phyloP scores from a whole-genome alignment of 2,888 invertebrate genomes.

The Melolontha melolontha region DNA sequence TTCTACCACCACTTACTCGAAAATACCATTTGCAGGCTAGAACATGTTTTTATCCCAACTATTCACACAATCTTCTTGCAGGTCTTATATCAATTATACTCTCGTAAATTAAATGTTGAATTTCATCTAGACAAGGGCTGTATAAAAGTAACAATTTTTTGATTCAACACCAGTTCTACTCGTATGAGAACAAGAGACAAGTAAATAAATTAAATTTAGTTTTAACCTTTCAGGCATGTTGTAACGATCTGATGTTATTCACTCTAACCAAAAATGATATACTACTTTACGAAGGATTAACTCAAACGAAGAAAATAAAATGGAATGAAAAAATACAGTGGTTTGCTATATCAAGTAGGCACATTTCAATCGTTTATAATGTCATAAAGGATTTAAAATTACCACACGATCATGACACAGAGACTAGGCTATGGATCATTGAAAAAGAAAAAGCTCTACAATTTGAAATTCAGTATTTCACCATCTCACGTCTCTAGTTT shows the following conservation, averaged over 20 bases:
- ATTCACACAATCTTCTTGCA: no score
- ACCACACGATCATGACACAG: slow-evolving; percentile 35
- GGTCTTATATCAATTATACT: no score
- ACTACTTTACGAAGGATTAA: slow-evolving; percentile 51
- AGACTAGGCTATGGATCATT: slow-evolving; percentile 47
- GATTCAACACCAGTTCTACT: no score
- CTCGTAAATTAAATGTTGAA: no score
- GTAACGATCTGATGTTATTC: slow-evolving; percentile 36
- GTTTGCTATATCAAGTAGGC: slow-evolving; percentile 51
- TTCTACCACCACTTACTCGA: no score
- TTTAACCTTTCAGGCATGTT: slow-evolving; percentile 17
- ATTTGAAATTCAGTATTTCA: slow-evolving; percentile 50
- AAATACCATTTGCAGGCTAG: no score
- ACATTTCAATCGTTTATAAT: slow-evolving; percentile 49
- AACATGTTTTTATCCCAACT: no score
- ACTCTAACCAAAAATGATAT: slow-evolving; percentile 51
- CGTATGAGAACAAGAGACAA: no score
- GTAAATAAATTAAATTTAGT: no score
- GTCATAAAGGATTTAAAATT: slow-evolving; percentile 49
- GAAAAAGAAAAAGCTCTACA: slow-evolving; percentile 49
- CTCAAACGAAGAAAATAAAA: slow-evolving; percentile 54
- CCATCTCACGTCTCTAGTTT: not conserved
- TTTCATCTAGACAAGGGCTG: no score
- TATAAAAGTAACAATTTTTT: no score
- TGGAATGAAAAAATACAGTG: slow-evolving; percentile 53